phyloP scores from a whole-genome alignment of 2,113 vertebrate species.

The Gymnogyps californianus region DNA sequence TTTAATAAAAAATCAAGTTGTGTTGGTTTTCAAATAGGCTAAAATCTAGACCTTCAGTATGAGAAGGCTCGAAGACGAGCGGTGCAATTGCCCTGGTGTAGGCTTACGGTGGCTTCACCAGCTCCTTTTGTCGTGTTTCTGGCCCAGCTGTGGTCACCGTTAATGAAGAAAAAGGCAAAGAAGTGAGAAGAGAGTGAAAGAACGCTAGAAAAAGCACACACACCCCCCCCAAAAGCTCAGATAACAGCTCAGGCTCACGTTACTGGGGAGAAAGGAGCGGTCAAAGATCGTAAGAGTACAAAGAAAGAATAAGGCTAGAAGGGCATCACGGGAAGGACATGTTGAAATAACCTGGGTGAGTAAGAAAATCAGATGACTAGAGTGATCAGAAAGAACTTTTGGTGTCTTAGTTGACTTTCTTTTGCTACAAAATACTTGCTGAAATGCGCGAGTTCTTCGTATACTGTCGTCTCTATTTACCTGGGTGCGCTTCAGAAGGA shows the following conservation, averaged over 20 bases:
- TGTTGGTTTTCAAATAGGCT: not conserved
- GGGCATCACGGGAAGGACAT: not conserved
- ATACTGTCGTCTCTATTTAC: not conserved
- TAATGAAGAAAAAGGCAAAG: not conserved
- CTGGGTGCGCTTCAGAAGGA: not conserved
- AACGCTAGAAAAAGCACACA: not conserved
- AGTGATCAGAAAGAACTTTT: not conserved
- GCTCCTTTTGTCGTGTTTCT: not conserved
- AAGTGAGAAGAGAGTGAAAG: not conserved
- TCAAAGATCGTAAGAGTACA: not conserved
- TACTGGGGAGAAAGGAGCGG: not conserved
- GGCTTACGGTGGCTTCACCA: not conserved
- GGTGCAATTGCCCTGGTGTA: not conserved
- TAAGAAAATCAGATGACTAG: not conserved
- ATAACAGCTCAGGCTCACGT: not conserved
- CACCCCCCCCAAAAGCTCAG: not conserved
- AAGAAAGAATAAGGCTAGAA: not conserved
- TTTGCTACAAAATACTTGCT: not conserved
- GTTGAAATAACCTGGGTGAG: not conserved
- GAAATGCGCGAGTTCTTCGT: not conserved
- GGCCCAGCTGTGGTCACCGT: not conserved
- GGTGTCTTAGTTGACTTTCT: not conserved
- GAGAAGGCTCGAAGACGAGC: not conserved
- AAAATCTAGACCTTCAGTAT: not conserved
- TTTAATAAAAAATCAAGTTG: not conserved